phyloP scores from a whole-genome alignment of 2,113 vertebrate genomes.

The Scopus umbretta region DNA sequence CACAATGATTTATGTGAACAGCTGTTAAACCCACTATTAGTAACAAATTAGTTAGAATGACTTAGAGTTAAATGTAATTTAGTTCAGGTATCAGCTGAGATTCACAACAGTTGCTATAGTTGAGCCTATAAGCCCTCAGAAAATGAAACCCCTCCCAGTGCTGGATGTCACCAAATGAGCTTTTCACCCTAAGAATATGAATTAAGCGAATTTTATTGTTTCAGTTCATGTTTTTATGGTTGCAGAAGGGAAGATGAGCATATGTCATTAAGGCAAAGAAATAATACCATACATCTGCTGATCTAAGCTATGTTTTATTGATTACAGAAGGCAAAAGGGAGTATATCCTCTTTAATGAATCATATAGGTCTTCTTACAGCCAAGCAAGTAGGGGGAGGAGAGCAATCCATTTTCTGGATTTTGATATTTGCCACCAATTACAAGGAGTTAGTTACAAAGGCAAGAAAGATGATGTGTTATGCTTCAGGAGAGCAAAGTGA shows the following conservation, averaged over 20 bases:
- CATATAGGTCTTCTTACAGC: background rate
- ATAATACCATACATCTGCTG: background rate
- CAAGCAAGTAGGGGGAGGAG: background rate
- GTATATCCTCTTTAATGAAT: background rate
- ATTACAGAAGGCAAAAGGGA: background rate
- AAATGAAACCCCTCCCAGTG: background rate
- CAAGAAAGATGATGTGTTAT: background rate
- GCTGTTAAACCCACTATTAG: conserved; percentile 5
- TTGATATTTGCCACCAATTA: background rate
- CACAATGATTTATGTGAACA: background rate
- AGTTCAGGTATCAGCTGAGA: background rate
- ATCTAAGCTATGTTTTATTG: background rate
- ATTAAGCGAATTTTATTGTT: background rate
- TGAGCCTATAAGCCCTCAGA: background rate
- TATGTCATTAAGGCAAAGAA: background rate
- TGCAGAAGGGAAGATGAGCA: background rate
- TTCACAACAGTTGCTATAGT: background rate
- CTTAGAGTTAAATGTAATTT: background rate
- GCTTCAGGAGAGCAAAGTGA: background rate
- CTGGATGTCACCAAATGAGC: background rate
- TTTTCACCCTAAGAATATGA: background rate
- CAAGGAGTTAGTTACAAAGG: background rate
- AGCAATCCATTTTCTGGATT: background rate
- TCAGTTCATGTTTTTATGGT: background rate
- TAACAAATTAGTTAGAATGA: background rate